Conservation (phyloP, 2,797 vertebrate species). For the Oreochromis grahami region DNA sequence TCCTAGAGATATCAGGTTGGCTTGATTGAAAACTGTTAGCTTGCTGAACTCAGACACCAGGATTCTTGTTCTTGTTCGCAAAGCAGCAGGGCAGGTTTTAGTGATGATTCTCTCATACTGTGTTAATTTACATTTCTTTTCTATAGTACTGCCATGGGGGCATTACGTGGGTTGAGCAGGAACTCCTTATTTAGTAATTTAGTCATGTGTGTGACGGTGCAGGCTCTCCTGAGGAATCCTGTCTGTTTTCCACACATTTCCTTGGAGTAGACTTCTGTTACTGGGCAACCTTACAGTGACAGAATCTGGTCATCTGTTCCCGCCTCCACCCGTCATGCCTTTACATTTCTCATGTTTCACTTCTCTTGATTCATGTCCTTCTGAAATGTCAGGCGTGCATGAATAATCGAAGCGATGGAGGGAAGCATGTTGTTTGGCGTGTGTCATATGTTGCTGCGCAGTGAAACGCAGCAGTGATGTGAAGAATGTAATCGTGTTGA, state of each 20-base stretch:
- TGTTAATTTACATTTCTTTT: neutral
- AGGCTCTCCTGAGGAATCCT: constrained; percentile 54
- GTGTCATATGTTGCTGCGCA: constrained; percentile 4
- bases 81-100: neutral
- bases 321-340: constrained; percentile 58
- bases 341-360: constrained; percentile 58
- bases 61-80: neutral
- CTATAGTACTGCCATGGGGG: neutral
- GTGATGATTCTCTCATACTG: neutral
- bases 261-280: constrained; percentile 59
- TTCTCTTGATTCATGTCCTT: constrained; percentile 36
- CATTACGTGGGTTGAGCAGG: neutral
- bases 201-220: constrained; percentile 15
- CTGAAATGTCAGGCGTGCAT: constrained; percentile 60
- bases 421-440: neutral
- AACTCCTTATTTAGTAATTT: constrained; percentile 19
- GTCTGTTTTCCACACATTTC: constrained; percentile 43
- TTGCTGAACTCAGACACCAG: neutral
- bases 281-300: constrained; percentile 68
- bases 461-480: neutral
- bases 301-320: constrained; percentile 64
- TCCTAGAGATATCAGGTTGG: neutral
- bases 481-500: neutral
- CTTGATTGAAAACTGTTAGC: neutral
- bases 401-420: constrained; percentile 27